Evolutionary conservation across 2,888 invertebrate genomes (phyloP), one percentile per base, ranked within the genome.

Genomic region (Camptogramma bilineatum): DNA sequence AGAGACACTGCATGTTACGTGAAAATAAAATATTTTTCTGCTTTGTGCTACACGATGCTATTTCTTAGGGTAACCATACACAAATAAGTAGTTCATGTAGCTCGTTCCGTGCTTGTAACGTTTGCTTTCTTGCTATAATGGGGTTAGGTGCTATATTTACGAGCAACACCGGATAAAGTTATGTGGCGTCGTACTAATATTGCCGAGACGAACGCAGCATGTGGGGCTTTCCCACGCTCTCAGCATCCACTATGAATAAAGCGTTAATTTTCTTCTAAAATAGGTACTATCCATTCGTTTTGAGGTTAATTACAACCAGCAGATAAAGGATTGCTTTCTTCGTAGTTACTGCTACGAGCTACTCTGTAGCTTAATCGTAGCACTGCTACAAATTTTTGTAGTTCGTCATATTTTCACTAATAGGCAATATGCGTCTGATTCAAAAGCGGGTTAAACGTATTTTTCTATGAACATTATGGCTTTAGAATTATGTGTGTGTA

Each of bases 161-260:
- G 81, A 72, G 73, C 79, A 66, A 77, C 72, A 82, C 82, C 83
- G 83, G 85, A 84, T 84, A 82, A 85, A 86, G 86, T 86, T 86
- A 88, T 86, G 83, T 84, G 81, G 76, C 80, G 74, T 79, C 78
- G 76, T 79, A 78, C 80, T 84, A 84, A 87, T 86, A 86, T 85
- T 78, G 77, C 84, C 73, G 77, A 81, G 80, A 84, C 75, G 78
- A 81, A 79, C 77, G 67, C 80, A 69, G 77, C 86, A 82, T 78
- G 81, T 82, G 85, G 54, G 46, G 76, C 60, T 61, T 83, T 88
- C 87, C 73, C 88, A 88, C 85, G 83, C 53, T 59, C 62, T 21
- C 48, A 57, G 68, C 66, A 62, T 62, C 47, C 62, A 65, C 64
- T 62, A 72, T 70, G 73, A 73, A 71, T 70, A 68, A 75, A 73